These are phyloP conservation scores for Melanogrammus aeglefinus DNA, from an alignment of 2,797 vertebrate genomes.

Conservation along the genomic window DNA sequence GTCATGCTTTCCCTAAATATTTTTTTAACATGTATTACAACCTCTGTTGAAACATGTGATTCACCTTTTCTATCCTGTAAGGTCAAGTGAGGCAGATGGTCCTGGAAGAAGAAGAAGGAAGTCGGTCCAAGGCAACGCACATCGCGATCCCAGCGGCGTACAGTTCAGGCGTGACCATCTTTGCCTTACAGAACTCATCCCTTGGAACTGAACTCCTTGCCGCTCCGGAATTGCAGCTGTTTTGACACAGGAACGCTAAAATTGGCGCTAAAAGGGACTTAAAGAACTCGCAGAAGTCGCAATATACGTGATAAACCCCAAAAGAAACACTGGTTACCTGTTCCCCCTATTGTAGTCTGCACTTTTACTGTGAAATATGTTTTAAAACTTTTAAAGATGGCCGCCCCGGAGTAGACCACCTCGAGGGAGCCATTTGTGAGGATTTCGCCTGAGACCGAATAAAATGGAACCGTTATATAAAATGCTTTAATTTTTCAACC, in stretches of 20 bases:
- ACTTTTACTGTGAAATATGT: not conserved
- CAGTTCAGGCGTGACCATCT: conserved; percentile 74
- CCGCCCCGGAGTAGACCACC: no score
- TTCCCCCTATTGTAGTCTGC: not conserved
- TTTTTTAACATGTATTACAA: not conserved
- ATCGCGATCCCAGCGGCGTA: conserved; percentile 74
- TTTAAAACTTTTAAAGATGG: no score
- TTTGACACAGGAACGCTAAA: conserved; percentile 19
- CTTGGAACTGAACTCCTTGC: conserved; percentile 56
- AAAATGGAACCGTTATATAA: not conserved
- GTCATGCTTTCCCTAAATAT: not conserved
- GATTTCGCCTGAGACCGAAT: not conserved
- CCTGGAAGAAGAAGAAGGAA: conserved; percentile 45
- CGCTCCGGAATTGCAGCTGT: conserved; percentile 60
- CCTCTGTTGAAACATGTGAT: not conserved
- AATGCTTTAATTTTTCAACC: not conserved
- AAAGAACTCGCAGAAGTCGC: not conserved
- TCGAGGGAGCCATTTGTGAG: no score
- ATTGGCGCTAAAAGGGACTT: not conserved
- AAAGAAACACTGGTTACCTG: no score
- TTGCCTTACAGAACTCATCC: conserved; percentile 54
- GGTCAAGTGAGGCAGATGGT: conserved; percentile 70
- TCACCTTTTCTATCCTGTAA: conserved; percentile 25
- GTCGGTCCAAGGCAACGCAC: conserved; percentile 27
- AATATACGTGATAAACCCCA: no score